Conservation (phyloP, 2,888 invertebrate genomes). For the Drosophila phalerata region DNA sequence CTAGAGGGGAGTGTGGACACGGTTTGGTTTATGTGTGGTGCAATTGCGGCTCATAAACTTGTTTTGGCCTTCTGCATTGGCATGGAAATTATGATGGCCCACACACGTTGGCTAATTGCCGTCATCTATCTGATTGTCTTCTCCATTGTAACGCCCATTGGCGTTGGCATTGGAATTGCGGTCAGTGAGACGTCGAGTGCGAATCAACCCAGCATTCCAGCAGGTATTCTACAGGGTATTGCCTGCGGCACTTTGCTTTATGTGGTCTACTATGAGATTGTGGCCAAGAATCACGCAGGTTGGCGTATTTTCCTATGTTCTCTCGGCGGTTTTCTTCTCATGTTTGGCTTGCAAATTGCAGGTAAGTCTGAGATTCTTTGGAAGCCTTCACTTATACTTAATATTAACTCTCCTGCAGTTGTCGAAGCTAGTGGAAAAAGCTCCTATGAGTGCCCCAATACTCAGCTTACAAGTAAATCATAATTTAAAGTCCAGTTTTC, state of each 20-base stretch:
- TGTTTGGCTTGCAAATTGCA: slow-evolving; percentile 89
- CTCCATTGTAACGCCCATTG: slow-evolving; percentile 90
- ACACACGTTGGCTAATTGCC: slow-evolving; percentile 88
- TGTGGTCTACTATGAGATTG: slow-evolving; percentile 97
- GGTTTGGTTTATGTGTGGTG: slow-evolving; percentile 93
- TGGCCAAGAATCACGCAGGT: slow-evolving; percentile 88
- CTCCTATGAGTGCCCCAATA: slow-evolving; percentile 48
- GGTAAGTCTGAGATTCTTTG: slow-evolving; percentile 61
- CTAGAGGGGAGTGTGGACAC: slow-evolving; percentile 88
- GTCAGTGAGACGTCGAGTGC: slow-evolving; percentile 88
- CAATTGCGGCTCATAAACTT: slow-evolving; percentile 93
- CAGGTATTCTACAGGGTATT: slow-evolving; percentile 89
- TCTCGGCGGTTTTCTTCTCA: slow-evolving; percentile 89
- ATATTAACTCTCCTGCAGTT: slow-evolving; percentile 35
- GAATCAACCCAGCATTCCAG: slow-evolving; percentile 88
- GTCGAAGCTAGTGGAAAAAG: slow-evolving; percentile 63
- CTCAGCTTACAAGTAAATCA: not conserved
- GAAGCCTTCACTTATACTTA: not conserved
- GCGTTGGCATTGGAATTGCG: slow-evolving; percentile 91
- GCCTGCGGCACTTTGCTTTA: slow-evolving; percentile 97
- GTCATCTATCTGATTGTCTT: slow-evolving; percentile 91
- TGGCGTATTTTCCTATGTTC: slow-evolving; percentile 89
- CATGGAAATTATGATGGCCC: slow-evolving; percentile 91
- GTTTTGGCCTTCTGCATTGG: slow-evolving; percentile 96
- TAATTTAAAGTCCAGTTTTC: not conserved